Conservation (phyloP, 2,888 invertebrate species). For the Zhengitettix transpicula region DNA sequence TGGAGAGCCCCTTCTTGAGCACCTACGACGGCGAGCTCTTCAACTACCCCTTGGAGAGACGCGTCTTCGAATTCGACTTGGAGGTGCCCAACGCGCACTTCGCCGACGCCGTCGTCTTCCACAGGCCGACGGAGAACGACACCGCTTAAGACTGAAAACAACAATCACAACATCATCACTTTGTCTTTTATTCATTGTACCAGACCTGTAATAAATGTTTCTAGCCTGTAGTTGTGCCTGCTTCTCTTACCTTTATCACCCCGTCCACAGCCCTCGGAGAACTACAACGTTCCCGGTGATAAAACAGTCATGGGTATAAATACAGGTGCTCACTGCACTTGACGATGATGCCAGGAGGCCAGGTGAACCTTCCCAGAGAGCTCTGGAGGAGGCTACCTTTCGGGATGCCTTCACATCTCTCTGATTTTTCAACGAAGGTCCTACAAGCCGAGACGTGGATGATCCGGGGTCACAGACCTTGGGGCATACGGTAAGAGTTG, state of each 20-base stretch:
- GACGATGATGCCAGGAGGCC: too few relatives aligned
- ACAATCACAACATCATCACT: not conserved
- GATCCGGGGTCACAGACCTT: too few relatives aligned
- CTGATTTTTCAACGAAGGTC: too few relatives aligned
- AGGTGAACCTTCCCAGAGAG: too few relatives aligned
- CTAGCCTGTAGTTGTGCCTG: not conserved
- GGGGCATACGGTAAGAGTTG: too few relatives aligned
- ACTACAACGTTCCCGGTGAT: too few relatives aligned
- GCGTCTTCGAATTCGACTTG: slow-evolving; percentile 36
- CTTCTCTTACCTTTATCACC: not conserved
- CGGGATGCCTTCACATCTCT: too few relatives aligned
- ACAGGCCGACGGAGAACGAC: slow-evolving; percentile 18
- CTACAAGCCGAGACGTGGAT: too few relatives aligned
- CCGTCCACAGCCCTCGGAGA: too few relatives aligned
- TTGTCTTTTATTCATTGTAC: not conserved
- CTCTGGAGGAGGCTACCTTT: too few relatives aligned
- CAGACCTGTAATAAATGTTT: not conserved
- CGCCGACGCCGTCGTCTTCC: slow-evolving; percentile 30
- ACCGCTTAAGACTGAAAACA: not conserved
- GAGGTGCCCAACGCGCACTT: slow-evolving; percentile 31
- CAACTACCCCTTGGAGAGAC: slow-evolving; percentile 60
- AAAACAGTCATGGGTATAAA: too few relatives aligned
- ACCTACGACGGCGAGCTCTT: slow-evolving; percentile 43
- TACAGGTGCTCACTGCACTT: too few relatives aligned
- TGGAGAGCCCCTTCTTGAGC: slow-evolving; percentile 24